Evolutionary conservation across 1,140 invertebrate species (phyloP).

Genomic region (Nautilus pompilius): DNA sequence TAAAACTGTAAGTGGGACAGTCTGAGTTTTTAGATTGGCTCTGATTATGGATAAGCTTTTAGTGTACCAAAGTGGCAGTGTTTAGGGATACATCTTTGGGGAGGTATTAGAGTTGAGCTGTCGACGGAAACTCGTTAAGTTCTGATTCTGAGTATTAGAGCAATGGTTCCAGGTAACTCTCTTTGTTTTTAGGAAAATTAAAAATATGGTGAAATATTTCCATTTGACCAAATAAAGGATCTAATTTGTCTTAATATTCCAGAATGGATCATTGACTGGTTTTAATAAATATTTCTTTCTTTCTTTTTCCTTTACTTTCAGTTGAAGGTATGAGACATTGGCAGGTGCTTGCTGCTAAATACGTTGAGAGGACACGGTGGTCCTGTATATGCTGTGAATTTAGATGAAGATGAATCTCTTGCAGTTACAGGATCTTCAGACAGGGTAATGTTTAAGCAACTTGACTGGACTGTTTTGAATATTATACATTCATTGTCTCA

Average conservation of each 20-base stretch:
- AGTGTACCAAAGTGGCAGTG: too few relatives aligned
- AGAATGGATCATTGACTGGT: not conserved
- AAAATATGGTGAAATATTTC: too few relatives aligned
- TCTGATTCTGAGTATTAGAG: too few relatives aligned
- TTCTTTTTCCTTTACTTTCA: slow-evolving; percentile 17
- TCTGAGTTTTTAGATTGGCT: too few relatives aligned
- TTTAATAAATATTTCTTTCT: not conserved
- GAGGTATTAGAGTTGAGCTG: too few relatives aligned
- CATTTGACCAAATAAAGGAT: too few relatives aligned
- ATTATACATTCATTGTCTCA: too few relatives aligned
- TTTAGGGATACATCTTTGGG: too few relatives aligned
- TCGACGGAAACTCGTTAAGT: too few relatives aligned
- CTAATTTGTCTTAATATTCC: not conserved
- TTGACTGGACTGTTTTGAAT: not conserved
- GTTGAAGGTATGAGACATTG: slow-evolving; percentile 50
- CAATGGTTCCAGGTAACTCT: too few relatives aligned
- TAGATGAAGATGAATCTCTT: slow-evolving; percentile 34
- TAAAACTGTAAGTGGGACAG: slow-evolving; percentile 35
- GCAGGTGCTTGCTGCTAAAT: slow-evolving; percentile 33
- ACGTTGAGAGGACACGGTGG: slow-evolving; percentile 40
- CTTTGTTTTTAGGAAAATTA: too few relatives aligned
- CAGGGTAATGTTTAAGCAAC: slow-evolving; percentile 27
- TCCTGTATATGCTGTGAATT: slow-evolving; percentile 47
- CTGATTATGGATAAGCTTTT: too few relatives aligned
- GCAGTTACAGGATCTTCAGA: slow-evolving; percentile 48